A percentile compares a stretch with the other conserved stretches of the same genome.
Evolutionary conservation across 2,888 invertebrate species (phyloP).

Genomic region (Cistogaster globosa): DNA sequence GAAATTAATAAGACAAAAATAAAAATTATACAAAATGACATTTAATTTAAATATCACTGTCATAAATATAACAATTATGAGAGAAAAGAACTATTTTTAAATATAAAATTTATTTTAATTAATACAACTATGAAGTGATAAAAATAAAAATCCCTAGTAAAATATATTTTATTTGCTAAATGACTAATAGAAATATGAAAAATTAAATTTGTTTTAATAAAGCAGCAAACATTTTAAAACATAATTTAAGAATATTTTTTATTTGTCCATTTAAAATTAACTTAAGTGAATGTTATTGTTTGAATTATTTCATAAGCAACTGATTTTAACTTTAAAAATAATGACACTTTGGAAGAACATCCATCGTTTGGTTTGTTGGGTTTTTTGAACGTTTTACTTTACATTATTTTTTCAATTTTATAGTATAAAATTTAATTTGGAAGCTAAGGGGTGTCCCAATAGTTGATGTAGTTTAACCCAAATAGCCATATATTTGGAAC

Average conservation of each 20-base stretch:
- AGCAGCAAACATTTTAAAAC: not conserved
- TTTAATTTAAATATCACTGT: conserved; percentile 27
- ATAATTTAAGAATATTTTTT: not conserved
- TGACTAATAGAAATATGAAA: conserved; percentile 36
- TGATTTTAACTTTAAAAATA: too few species aligned
- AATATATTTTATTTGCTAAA: not conserved
- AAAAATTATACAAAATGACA: conserved; percentile 18
- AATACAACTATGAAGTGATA: conserved; percentile 30
- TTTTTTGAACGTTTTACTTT: too few species aligned
- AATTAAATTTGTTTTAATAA: not conserved
- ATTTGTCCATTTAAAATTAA: too few species aligned
- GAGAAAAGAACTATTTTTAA: not conserved
- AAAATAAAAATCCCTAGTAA: conserved; percentile 24
- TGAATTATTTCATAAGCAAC: too few species aligned
- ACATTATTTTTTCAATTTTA: too few species aligned
- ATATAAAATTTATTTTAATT: conserved; percentile 47
- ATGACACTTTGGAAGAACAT: too few species aligned
- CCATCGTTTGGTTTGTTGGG: too few species aligned
- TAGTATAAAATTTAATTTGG: too few species aligned
- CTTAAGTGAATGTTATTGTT: too few species aligned
- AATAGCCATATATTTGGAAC: too few species aligned
- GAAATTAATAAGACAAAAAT: not conserved
- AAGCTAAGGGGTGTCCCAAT: too few species aligned
- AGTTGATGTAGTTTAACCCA: too few species aligned
- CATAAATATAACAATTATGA: conserved; percentile 42